Evolutionary conservation across 2,797 vertebrate species (phyloP).

Genomic region (Euphonia xanthogaster): DNA sequence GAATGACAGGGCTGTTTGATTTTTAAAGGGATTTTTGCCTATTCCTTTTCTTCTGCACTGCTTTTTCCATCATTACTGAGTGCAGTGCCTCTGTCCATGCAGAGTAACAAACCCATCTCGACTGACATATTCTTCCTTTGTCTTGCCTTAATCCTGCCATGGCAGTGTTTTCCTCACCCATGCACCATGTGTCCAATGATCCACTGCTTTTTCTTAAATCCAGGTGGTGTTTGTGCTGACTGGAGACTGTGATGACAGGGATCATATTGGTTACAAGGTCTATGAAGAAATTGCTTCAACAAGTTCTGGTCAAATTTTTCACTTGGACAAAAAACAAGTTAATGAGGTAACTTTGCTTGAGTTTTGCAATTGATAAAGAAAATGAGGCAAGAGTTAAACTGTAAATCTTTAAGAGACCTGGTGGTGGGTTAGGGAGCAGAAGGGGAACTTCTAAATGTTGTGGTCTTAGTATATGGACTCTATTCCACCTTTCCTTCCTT

Average conservation of each 20-base stretch:
- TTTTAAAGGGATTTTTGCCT: neutral
- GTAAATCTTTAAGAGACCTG: neutral
- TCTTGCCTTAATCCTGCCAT: neutral
- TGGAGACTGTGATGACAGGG: constrained; percentile 95
- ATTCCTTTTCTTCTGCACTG: neutral
- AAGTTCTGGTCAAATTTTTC: constrained; percentile 97
- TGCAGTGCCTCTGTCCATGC: neutral
- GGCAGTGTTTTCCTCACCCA: neutral
- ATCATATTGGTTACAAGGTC: constrained; percentile 92
- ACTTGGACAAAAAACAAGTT: constrained; percentile 98
- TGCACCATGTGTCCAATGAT: neutral
- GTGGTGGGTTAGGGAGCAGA: neutral
- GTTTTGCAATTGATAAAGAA: neutral
- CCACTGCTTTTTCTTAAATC: neutral
- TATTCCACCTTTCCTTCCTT: neutral
- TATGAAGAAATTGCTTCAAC: constrained; percentile 99
- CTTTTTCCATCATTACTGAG: neutral
- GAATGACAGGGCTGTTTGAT: neutral
- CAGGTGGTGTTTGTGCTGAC: constrained; percentile 98
- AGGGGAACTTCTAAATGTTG: neutral
- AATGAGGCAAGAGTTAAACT: neutral
- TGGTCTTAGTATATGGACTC: neutral
- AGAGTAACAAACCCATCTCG: neutral
- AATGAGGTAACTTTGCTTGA: constrained; percentile 87
- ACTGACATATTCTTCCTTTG: neutral